Evolutionary conservation across 1,140 invertebrate species (phyloP), one percentile per base, ranked within the genome.

Genomic region (Cheumatopsyche charites): DNA sequence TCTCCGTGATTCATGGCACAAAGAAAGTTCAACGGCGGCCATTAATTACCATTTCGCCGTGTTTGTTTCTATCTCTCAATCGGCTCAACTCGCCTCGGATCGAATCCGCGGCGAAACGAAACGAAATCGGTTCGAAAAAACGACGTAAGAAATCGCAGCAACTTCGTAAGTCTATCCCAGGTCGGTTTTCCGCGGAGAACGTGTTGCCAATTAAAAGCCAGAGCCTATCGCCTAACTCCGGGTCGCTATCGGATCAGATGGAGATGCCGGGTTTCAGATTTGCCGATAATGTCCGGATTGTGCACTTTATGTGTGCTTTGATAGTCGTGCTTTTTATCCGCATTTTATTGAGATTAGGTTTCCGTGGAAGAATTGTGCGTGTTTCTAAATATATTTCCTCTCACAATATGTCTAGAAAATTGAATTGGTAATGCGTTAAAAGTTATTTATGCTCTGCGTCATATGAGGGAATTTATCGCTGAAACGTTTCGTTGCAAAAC

Each of bases 121-220:
- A 36, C 29, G 29, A 36, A 36, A 36, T 36, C 29, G 29, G 3
- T 4, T 4, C 29, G 29, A 36, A 36, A 36, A 36, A 36, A 4
- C 3, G 29, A 3, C 9, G 29, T n/a, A n/a, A n/a, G 29, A 36
- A 36, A 36, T 67, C n/a, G 41, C 4, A 41, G 12, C n/a, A 42
- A 67, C 3, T 67, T 67, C 41, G 41, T 67, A 47, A 19, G 43
- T 23, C 17, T 67, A 5, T 67, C 12, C 36, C 12, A n/a, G 25
- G 15, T 63, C 13, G 42, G 62, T 62, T 42, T 49, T n/a, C n/a
- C n/a, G n/a, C 61, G 58, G 70, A 62, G 58, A 68, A 72, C 71
- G 65, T 72, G 73, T 70, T 70, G 71, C 73, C 73, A 75, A 75
- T 75, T 75, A 75, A 75, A 75, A 75, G 65, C 41, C 69, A 69